A percentile compares a stretch with the other conserved stretches of the same genome.
phyloP scores from a whole-genome alignment of 2,113 vertebrate species.

The Melanotaenia duboulayi region DNA sequence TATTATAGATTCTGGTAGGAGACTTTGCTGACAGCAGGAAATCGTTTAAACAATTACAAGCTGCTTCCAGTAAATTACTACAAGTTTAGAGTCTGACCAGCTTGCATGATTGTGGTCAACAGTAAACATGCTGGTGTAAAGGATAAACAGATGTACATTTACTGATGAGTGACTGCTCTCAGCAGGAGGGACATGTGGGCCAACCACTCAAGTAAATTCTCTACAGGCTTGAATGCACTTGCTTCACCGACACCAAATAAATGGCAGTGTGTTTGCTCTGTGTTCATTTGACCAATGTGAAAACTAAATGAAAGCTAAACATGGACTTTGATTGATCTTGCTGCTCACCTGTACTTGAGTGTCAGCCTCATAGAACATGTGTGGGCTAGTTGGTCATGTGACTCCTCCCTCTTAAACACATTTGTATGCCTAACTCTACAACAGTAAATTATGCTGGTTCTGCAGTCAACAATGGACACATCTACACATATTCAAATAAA shows the following conservation, averaged over 20 bases:
- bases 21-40: too few relatives aligned
- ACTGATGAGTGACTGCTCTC: slow-evolving; percentile 10
- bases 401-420: background rate
- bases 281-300: background rate
- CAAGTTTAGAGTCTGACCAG: too few relatives aligned
- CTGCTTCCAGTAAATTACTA: too few relatives aligned
- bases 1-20: too few relatives aligned
- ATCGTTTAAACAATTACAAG: too few relatives aligned
- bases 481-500: too few relatives aligned
- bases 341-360: background rate
- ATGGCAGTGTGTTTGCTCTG: background rate
- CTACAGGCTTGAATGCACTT: background rate
- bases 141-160: slow-evolving; percentile 3
- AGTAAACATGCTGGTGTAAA: background rate
- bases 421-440: background rate
- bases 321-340: slow-evolving; percentile 6
- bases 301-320: background rate
- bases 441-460: background rate
- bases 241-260: background rate
- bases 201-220: background rate
- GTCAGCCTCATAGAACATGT: too few relatives aligned
- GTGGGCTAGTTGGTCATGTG: slow-evolving; percentile 54
- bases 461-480: too few relatives aligned
- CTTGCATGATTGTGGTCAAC: too few relatives aligned
- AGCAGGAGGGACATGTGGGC: slow-evolving; percentile 7